phyloP scores from a whole-genome alignment of 2,888 invertebrate genomes.

The Sminthurinus aureus region DNA sequence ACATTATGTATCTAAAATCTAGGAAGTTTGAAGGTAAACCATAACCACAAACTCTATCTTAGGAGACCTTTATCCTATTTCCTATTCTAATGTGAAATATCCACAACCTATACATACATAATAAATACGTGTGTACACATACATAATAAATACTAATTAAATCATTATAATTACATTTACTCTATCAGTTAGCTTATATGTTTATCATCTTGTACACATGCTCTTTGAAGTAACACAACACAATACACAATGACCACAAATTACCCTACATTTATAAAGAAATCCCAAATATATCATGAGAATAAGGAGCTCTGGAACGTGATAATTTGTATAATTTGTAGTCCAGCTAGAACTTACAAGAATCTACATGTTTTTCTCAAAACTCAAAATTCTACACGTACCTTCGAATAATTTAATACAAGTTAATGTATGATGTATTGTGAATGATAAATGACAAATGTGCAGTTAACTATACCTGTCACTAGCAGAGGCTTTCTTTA shows the following conservation, averaged over 20 bases:
- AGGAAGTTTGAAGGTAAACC: too few species aligned
- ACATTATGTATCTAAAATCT: too few species aligned
- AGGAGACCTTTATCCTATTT: too few species aligned
- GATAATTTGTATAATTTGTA: background rate
- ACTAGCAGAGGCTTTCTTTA: slow-evolving; percentile 56
- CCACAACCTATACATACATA: background rate
- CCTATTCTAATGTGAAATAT: background rate
- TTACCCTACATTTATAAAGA: background rate
- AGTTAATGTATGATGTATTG: background rate
- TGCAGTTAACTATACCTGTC: slow-evolving; percentile 51
- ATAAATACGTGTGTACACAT: background rate
- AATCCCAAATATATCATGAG: background rate
- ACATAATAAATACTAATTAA: slow-evolving; percentile 10
- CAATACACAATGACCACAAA: background rate
- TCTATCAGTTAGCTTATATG: background rate
- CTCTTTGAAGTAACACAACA: background rate
- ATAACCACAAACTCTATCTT: too few species aligned
- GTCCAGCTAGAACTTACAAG: too few species aligned
- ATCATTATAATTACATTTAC: slow-evolving; percentile 2
- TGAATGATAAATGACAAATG: background rate
- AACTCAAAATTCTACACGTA: background rate
- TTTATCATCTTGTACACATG: background rate
- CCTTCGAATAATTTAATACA: background rate
- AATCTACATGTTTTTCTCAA: background rate
- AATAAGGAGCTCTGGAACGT: background rate